Evolutionary conservation across 2,888 invertebrate species (phyloP).

Genomic region (Ormyrus pomaceus): DNA sequence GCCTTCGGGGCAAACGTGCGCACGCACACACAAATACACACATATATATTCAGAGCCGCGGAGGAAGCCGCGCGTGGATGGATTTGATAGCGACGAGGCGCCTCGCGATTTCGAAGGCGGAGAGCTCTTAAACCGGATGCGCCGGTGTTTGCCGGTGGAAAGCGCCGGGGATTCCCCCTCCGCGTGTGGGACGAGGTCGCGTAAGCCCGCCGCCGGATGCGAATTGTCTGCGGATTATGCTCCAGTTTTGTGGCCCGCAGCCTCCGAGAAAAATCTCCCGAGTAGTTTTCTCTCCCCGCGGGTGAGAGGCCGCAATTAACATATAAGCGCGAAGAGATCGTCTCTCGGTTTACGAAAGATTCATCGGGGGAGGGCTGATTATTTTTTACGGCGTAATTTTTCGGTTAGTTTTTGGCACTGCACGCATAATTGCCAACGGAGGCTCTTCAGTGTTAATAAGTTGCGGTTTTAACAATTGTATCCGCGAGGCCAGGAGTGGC

Average conservation of each 20-base stretch:
- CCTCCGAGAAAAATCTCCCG: too few species aligned
- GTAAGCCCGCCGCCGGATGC: not conserved
- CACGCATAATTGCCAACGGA: too few species aligned
- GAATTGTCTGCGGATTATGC: conserved; percentile 43
- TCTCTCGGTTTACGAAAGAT: too few species aligned
- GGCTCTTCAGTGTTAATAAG: too few species aligned
- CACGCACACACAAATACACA: not conserved
- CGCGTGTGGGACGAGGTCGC: conserved; percentile 2
- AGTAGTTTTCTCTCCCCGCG: not conserved
- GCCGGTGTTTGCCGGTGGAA: conserved; percentile 1
- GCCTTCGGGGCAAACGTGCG: conserved; percentile 34
- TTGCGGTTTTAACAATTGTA: too few species aligned
- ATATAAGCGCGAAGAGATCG: not conserved
- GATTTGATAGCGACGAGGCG: conserved; percentile 36
- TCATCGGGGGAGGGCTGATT: too few species aligned
- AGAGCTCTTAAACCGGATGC: conserved; percentile 49
- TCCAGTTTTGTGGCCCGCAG: not conserved
- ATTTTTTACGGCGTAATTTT: too few species aligned
- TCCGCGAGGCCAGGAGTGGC: too few species aligned
- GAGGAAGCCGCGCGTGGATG: conserved; percentile 46
- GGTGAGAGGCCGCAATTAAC: conserved; percentile 12
- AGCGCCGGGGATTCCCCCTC: not conserved
- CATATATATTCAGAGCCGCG: not conserved
- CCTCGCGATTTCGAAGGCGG: conserved; percentile 39
- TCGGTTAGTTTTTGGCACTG: too few species aligned